A percentile compares a stretch with the other conserved stretches of the same genome.
Conservation (phyloP, 2,113 vertebrate species). For the Platysteira castanea region DNA sequence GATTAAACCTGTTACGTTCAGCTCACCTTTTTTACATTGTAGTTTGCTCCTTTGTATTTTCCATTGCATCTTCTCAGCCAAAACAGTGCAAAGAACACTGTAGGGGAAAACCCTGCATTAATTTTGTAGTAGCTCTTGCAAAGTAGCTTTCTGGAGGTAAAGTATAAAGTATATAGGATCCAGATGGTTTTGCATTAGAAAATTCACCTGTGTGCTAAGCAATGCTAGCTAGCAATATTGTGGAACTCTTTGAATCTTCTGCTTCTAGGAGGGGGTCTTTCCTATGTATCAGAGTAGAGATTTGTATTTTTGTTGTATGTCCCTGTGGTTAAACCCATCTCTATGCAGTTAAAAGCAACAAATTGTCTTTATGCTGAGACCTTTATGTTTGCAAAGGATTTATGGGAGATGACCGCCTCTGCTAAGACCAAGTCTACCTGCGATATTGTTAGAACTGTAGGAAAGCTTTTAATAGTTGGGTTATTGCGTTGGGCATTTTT, state of each 20-base stretch:
- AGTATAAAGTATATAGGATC: neutral
- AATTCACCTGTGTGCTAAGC: neutral
- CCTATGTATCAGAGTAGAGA: neutral
- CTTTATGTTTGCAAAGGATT: neutral
- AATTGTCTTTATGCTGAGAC: neutral
- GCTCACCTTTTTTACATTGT: neutral
- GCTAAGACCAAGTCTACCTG: neutral
- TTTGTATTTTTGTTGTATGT: neutral
- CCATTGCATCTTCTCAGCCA: neutral
- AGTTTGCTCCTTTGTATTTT: neutral
- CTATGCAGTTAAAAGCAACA: neutral
- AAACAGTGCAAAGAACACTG: neutral
- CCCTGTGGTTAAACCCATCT: neutral
- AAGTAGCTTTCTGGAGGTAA: neutral
- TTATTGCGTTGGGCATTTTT: neutral
- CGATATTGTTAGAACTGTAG: neutral
- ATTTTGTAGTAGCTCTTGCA: neutral
- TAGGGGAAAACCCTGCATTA: neutral
- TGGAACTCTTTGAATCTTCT: neutral
- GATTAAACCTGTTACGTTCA: neutral
- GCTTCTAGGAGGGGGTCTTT: neutral
- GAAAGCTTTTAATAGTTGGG: neutral
- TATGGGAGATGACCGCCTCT: neutral
- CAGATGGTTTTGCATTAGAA: neutral
- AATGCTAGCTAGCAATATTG: neutral